A percentile compares a stretch with the other conserved stretches of the same genome.
Conservation (phyloP, 2,888 invertebrate genomes). For the Monochamus alternatus region DNA sequence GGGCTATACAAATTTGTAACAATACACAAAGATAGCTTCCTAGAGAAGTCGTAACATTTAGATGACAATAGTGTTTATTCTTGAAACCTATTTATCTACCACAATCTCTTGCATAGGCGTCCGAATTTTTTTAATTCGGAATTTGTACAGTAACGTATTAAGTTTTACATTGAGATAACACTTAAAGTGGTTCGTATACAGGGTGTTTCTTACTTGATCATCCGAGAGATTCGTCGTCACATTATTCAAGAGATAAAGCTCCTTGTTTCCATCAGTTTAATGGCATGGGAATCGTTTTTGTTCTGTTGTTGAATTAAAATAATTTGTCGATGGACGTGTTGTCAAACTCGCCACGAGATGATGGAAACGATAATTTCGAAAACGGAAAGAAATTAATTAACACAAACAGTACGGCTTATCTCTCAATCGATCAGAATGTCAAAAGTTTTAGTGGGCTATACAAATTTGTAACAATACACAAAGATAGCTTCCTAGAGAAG, state of each 20-base stretch:
- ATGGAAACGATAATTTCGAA: constrained; percentile 27
- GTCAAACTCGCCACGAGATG: constrained; percentile 16
- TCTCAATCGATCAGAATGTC: constrained; percentile 26
- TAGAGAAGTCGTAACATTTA: background rate
- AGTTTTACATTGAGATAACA: too few relatives aligned
- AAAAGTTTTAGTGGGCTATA: background rate
- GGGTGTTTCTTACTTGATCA: constrained; percentile 9
- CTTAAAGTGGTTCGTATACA: too few relatives aligned
- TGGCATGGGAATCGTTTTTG: constrained; percentile 27
- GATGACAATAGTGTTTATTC: too few relatives aligned
- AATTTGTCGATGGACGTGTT: constrained; percentile 20
- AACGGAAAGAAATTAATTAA: constrained; percentile 25
- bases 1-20: background rate
- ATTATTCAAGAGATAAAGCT: constrained; percentile 1
- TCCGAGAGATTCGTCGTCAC: constrained; percentile 8
- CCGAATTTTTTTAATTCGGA: too few relatives aligned
- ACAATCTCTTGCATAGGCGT: too few relatives aligned
- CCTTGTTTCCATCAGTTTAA: constrained; percentile 18
- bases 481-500: background rate
- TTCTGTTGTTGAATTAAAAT: constrained; percentile 27
- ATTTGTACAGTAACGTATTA: too few relatives aligned
- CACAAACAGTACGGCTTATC: constrained; percentile 22
- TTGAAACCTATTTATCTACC: too few relatives aligned
- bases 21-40: background rate
- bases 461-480: background rate